Base-by-base conservation (phyloP, 1,140 invertebrate species). In the Drosophila navojoa region DNA sequence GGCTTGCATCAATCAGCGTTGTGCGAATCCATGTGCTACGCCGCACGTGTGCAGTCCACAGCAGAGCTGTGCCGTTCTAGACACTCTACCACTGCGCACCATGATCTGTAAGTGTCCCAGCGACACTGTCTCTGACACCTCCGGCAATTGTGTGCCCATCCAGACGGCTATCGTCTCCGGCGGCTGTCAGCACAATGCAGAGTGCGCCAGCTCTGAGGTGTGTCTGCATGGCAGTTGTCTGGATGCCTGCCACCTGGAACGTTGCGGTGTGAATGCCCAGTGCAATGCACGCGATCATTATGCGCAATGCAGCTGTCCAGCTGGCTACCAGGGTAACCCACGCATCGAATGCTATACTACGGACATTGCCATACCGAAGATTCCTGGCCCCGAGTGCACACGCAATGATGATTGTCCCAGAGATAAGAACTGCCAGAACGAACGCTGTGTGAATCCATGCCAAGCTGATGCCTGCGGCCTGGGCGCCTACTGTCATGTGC, bases 221-320 rank as follows among this genome's bases (percentile, higher is more conserved):
- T 98, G 97, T 85, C 92, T 95, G 0, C 92, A 94, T 42, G 96
- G 96, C 70, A 94, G 92, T n/a, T 98, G 97, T 80, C 91, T 96
- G 4, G 95, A 97, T 64, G 96, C 96, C 13, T 98, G 97, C 84
- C 93, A 94, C 45, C 92, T 95, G 11, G 95, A 96, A 60, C 93
- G 94, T 4, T 98, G 97, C 85, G 97, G 97, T 55, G 92, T 96
- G 2, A 98, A 98, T 82, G 97, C 97, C 5, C 94, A 96, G 71
- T 98, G 97, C 77, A 95, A 93, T 82, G 94, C 96, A 3, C 90
- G 94, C 6, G 94, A 95, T 72, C 97, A 98, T 87, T 94, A 94
- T 64, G 95, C 95, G 2, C 93, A 95, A 13, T 98, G 97, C 84
- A 93, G 94, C 10, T 98, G 97, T 92, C 94, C 96, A 11, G 91